Conservation (phyloP, 2,113 vertebrate species). For the Oryzias celebensis region DNA sequence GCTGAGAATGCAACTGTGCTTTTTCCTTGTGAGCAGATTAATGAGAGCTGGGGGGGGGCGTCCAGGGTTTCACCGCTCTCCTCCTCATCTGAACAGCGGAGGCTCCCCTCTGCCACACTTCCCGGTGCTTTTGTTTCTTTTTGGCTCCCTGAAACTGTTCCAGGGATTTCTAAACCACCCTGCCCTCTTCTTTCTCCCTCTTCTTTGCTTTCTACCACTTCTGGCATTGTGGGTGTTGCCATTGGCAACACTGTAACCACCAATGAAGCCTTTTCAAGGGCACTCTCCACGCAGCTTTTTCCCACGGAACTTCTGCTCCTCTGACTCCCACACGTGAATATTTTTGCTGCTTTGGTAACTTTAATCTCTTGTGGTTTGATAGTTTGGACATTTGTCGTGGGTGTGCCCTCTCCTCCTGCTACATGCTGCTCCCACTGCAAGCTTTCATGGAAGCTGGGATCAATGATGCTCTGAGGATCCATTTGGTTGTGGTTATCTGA, state of each 20-base stretch:
- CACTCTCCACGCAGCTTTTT: slow-evolving; percentile 59
- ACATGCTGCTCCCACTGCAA: slow-evolving; percentile 33
- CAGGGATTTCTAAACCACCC: slow-evolving; percentile 56
- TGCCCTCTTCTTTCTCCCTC: slow-evolving; percentile 65
- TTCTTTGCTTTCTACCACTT: slow-evolving; percentile 74
- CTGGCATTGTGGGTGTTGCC: slow-evolving; percentile 78
- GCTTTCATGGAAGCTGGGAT: slow-evolving; percentile 33
- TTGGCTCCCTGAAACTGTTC: slow-evolving; percentile 43
- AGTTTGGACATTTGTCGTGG: slow-evolving; percentile 51
- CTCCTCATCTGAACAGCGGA: slow-evolving; percentile 42
- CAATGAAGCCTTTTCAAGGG: slow-evolving; percentile 69
- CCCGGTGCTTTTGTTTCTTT: slow-evolving; percentile 29
- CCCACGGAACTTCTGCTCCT: slow-evolving; percentile 61
- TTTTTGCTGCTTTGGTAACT: slow-evolving; percentile 44
- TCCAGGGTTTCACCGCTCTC: slow-evolving; percentile 34
- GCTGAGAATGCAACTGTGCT: slow-evolving; percentile 58
- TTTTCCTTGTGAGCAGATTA: slow-evolving; percentile 56
- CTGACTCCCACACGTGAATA: slow-evolving; percentile 37
- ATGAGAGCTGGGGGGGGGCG: slow-evolving; percentile 38
- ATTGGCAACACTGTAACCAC: slow-evolving; percentile 71
- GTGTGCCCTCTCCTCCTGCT: slow-evolving; percentile 34
- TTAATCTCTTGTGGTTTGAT: neutral
- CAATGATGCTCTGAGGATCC: slow-evolving; percentile 34
- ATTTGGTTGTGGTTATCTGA: slow-evolving; percentile 45
- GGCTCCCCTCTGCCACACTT: slow-evolving; percentile 32